These are phyloP conservation scores for Miichthys miiuy DNA, from an alignment of 2,797 vertebrate genomes.

Conservation along the genomic window DNA sequence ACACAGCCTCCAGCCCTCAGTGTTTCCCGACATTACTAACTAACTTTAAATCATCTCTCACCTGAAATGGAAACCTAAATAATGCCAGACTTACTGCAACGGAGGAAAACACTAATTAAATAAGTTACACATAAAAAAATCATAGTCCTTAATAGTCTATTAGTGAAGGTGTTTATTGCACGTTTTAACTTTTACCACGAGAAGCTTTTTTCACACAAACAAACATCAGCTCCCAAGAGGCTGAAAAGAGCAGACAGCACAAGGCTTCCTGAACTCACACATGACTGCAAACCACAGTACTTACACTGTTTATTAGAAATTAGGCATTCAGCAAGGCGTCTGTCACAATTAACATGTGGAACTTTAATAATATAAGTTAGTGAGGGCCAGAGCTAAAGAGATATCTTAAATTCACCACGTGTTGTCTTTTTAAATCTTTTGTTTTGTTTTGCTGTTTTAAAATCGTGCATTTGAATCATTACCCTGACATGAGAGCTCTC, in stretches of 20 bases:
- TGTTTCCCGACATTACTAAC: neutral
- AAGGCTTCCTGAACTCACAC: slow-evolving; percentile 62
- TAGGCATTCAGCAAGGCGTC: slow-evolving; percentile 26
- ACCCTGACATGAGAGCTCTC: neutral
- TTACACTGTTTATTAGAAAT: slow-evolving; percentile 40
- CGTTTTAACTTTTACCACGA: neutral
- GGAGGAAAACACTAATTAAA: slow-evolving; percentile 8
- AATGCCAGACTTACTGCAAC: neutral
- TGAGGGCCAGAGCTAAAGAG: too few species aligned
- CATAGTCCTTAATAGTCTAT: neutral
- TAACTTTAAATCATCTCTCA: slow-evolving; percentile 10
- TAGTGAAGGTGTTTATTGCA: slow-evolving; percentile 3
- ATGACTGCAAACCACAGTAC: slow-evolving; percentile 41
- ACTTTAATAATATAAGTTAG: neutral
- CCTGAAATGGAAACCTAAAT: slow-evolving; percentile 14
- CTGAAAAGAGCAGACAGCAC: slow-evolving; percentile 31
- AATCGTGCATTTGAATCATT: neutral
- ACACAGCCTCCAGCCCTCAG: slow-evolving; percentile 22
- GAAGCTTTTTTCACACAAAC: slow-evolving; percentile 30
- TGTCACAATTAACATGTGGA: slow-evolving; percentile 5
- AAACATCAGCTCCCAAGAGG: slow-evolving; percentile 37
- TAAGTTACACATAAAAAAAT: neutral
- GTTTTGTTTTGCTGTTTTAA: neutral
- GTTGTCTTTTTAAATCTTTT: too few species aligned
- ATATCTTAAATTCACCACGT: too few species aligned